A percentile compares a stretch with the other conserved stretches of the same genome.
These are phyloP conservation scores for Melitaea athalia DNA, from an alignment of 2,888 invertebrate genomes.

Conservation along the genomic window DNA sequence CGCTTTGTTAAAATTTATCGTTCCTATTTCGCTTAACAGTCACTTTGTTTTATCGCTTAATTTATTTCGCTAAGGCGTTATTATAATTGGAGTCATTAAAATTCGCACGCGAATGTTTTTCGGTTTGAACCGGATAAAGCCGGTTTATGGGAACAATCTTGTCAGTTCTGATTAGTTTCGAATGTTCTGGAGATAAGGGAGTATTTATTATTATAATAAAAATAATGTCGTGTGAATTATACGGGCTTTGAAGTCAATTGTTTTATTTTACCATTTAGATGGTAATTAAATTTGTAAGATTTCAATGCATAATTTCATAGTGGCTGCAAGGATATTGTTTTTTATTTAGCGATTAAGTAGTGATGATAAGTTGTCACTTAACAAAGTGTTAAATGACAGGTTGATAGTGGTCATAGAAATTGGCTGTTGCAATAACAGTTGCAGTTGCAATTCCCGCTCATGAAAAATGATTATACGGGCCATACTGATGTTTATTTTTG, in stretches of 20 bases:
- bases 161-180: constrained; percentile 3
- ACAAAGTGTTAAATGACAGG: too few species aligned
- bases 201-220: constrained; percentile 6
- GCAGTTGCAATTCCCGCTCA: too few species aligned
- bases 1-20: constrained; percentile 44
- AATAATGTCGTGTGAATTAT: not conserved
- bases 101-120: constrained; percentile 24
- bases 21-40: constrained; percentile 43
- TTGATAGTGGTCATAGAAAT: too few species aligned
- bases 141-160: constrained; percentile 28
- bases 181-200: not conserved
- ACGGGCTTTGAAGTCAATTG: not conserved
- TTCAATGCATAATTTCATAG: too few species aligned
- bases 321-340: too few species aligned
- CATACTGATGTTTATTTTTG: too few species aligned
- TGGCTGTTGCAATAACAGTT: too few species aligned
- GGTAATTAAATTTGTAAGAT: too few species aligned
- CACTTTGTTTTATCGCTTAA: constrained; percentile 44
- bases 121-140: constrained; percentile 30
- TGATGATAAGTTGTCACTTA: too few species aligned
- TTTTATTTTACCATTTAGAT: not conserved
- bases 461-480: too few species aligned
- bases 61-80: constrained; percentile 44
- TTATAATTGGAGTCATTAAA: constrained; percentile 46
- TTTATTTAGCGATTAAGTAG: too few species aligned